These are phyloP conservation scores for Bembecia ichneumoniformis DNA, from an alignment of 2,888 invertebrate species.

Conservation along the genomic window DNA sequence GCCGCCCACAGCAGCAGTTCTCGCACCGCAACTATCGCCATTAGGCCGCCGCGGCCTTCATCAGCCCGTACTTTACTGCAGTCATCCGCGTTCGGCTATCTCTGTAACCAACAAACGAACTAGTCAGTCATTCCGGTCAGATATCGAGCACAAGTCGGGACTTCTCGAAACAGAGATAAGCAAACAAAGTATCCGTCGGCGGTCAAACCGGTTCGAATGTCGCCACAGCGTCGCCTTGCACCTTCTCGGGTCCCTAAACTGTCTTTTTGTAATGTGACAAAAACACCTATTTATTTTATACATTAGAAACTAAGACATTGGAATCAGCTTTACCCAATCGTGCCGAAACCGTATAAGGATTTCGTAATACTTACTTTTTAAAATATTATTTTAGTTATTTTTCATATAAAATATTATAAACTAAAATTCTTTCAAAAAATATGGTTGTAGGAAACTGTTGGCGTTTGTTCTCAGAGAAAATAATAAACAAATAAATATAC, in stretches of 20 bases:
- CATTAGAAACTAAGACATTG: too few species aligned
- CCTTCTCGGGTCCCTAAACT: conserved; percentile 53
- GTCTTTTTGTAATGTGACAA: conserved; percentile 10
- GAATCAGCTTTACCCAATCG: too few species aligned
- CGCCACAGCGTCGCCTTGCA: conserved; percentile 30
- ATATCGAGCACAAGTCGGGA: conserved; percentile 16
- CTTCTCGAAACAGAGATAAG: conserved; percentile 36
- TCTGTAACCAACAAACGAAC: conserved; percentile 40
- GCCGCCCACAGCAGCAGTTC: conserved; percentile 46
- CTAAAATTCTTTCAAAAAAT: too few species aligned
- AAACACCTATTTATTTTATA: not conserved
- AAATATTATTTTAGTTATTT: too few species aligned
- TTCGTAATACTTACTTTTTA: too few species aligned
- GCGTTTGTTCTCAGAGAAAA: too few species aligned
- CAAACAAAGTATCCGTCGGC: conserved; percentile 48
- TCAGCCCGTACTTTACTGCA: conserved; percentile 39
- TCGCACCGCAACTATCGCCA: conserved; percentile 44
- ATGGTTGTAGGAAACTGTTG: too few species aligned
- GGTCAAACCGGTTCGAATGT: conserved; percentile 52
- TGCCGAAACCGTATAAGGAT: too few species aligned
- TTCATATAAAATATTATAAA: too few species aligned
- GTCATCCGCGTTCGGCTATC: conserved; percentile 39
- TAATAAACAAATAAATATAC: too few species aligned
- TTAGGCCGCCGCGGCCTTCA: conserved; percentile 55
- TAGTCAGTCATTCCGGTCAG: conserved; percentile 24